Evolutionary conservation across 1,140 invertebrate genomes (phyloP), one percentile per base, ranked within the genome.

Genomic region (Aphelinus atriplicis): DNA sequence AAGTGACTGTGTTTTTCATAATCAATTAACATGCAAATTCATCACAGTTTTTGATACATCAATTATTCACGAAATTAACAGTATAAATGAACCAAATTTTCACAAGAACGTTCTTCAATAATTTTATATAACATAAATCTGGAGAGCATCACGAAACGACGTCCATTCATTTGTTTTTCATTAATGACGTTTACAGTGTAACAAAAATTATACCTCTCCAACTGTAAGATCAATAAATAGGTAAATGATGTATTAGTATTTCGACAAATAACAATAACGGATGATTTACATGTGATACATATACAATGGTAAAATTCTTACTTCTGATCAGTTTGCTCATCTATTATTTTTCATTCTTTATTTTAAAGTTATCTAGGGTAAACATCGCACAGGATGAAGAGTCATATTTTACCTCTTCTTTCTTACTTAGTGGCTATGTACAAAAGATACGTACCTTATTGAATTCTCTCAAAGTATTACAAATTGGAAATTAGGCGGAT

Each of bases 151-250:
- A 81, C 82, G 83, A 84, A 85, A 83, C 79, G 81, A 83, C 80
- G 81, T 84, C 78, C 72, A 79, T 80, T 82, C 78, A 79, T 81
- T 79, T 80, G 81, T 81, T 78, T 80, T 82, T 80, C 71, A 73
- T 82, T 78, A 79, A 75, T 82, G 62, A 80, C 60, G 77, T 81
- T 82, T 82, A 83, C 81, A 81, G 76, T 80, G 56, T 83, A 82
- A 81, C 77, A 81, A 81, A 82, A 79, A 66, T 46, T 65, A 68
- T 68, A 43, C 26, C 26, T 26, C 48, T 53, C 58, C 5, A 42
- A 46, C 58, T 56, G 3, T 58, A 4, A 3, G 26, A 66, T 57
- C 53, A 60, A 66, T 66, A 9, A 7, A 73, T 73, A 64, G 7
- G 46, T 58, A 10, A 56, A 71, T 53, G 48, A 66, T 73, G 47